phyloP scores from a whole-genome alignment of 2,797 vertebrate species.

The Melopsittacus undulatus region DNA sequence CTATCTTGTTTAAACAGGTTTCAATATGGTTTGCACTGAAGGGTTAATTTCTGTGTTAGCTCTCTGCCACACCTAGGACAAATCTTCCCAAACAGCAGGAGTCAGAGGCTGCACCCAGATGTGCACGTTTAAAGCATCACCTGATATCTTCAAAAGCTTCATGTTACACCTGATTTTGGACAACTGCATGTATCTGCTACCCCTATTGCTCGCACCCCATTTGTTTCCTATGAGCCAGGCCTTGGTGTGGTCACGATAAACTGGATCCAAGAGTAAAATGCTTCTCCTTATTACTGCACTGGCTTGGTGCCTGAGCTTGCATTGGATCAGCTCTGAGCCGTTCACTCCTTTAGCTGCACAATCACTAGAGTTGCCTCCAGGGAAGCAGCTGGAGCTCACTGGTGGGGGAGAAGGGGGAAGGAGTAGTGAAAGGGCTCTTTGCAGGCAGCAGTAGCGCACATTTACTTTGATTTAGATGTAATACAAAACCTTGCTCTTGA shows the following conservation, averaged over 20 bases:
- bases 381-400: not conserved
- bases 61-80: not conserved
- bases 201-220: not conserved
- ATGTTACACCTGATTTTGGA: not conserved
- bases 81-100: not conserved
- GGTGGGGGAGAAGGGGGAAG: not conserved
- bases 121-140: not conserved
- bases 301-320: not conserved
- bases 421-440: not conserved
- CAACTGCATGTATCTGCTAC: not conserved
- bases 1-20: slow-evolving; percentile 6
- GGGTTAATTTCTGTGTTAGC: not conserved
- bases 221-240: not conserved
- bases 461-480: not conserved
- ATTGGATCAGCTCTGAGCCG: not conserved
- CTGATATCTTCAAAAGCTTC: not conserved
- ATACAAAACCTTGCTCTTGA: not conserved
- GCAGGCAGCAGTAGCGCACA: not conserved
- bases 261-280: not conserved
- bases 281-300: not conserved
- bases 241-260: not conserved
- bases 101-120: not conserved
- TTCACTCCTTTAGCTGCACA: not conserved
- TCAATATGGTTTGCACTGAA: not conserved
- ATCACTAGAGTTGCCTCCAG: not conserved